phyloP scores from a whole-genome alignment of 2,888 invertebrate genomes.

The Lasioglossum pauxillum region DNA sequence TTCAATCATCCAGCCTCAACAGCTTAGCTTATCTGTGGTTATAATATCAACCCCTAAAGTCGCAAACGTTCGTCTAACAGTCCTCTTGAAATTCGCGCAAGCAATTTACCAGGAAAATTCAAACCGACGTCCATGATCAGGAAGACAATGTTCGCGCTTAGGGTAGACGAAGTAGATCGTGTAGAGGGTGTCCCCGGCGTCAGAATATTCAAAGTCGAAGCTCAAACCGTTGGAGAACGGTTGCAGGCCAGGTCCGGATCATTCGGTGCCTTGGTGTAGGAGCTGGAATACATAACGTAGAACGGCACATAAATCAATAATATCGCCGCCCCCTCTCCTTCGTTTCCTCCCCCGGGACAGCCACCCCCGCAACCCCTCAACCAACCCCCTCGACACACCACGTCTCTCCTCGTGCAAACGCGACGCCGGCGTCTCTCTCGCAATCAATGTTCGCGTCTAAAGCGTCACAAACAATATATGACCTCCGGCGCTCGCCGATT shows the following conservation, averaged over 20 bases:
- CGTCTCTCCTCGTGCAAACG: slow-evolving; percentile 74
- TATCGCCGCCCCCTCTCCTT: slow-evolving; percentile 84
- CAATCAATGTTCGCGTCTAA: slow-evolving; percentile 83
- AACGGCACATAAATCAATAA: slow-evolving; percentile 87
- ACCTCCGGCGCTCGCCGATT: slow-evolving; percentile 61
- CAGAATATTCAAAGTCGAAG: slow-evolving; percentile 40
- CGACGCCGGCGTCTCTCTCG: slow-evolving; percentile 79
- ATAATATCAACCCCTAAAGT: background rate
- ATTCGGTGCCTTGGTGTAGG: slow-evolving; percentile 72
- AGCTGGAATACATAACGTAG: slow-evolving; percentile 79
- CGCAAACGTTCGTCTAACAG: background rate
- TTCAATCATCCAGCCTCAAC: background rate
- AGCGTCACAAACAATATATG: slow-evolving; percentile 70
- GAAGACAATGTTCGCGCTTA: background rate
- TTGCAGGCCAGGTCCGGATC: slow-evolving; percentile 70
- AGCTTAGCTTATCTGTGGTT: too few species aligned
- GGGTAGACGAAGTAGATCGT: background rate
- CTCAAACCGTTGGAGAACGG: slow-evolving; percentile 54
- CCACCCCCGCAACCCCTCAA: slow-evolving; percentile 65
- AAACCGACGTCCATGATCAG: background rate
- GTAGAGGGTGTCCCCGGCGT: background rate
- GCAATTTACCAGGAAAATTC: background rate
- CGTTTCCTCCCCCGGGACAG: slow-evolving; percentile 78
- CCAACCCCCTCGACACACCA: slow-evolving; percentile 71
- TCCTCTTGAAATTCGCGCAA: background rate